Conservation (phyloP, 1,140 invertebrate species). For the Aphelinus certus region DNA sequence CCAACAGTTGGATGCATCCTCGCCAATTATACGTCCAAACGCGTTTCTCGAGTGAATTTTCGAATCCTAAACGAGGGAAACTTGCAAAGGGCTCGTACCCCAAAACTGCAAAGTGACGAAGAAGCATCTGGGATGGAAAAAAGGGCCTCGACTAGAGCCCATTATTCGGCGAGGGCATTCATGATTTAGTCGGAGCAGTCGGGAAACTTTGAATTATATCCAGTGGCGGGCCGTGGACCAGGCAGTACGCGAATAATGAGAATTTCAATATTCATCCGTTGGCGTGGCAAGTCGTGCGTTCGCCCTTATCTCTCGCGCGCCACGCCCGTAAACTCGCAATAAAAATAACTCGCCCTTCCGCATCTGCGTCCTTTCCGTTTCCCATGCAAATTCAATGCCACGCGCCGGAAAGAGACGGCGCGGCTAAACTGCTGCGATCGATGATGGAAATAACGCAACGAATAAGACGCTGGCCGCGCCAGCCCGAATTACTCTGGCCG, state of each 20-base stretch:
- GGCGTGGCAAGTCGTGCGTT: constrained; percentile 36
- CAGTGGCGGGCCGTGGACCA: constrained; percentile 41
- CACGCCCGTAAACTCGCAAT: constrained; percentile 31
- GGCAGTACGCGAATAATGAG: constrained; percentile 56
- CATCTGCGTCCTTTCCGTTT: background rate
- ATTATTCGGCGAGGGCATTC: constrained; percentile 48
- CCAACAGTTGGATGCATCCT: no score
- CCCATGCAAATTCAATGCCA: no score
- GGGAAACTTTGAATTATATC: constrained; percentile 63
- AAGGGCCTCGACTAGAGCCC: constrained; percentile 42
- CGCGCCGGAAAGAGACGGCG: no score
- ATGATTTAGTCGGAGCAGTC: constrained; percentile 54
- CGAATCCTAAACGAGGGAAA: no score
- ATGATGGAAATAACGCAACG: no score
- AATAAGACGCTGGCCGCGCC: no score
- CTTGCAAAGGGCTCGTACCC: no score
- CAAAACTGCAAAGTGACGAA: no score
- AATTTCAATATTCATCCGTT: constrained; percentile 63
- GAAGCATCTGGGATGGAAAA: background rate
- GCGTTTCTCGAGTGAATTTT: no score
- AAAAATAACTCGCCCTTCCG: background rate
- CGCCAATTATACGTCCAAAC: no score
- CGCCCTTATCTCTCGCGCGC: background rate
- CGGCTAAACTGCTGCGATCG: no score
- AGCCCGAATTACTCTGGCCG: no score